Evolutionary conservation across 1,140 invertebrate species (phyloP).

Genomic region (Conus ventricosus): DNA sequence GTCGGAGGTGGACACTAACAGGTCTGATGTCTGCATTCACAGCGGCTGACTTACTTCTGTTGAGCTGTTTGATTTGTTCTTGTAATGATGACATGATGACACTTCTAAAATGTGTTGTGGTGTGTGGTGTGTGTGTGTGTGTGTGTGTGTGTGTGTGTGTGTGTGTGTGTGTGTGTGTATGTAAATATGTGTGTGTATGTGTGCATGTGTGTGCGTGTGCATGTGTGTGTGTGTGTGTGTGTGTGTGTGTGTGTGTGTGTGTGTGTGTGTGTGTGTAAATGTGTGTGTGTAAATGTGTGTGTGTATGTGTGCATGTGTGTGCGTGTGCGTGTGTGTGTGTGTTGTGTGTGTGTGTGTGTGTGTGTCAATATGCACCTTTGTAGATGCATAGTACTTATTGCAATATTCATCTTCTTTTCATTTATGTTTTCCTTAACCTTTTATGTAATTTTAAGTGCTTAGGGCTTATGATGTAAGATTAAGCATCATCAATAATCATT

Average conservation of each 20-base stretch:
- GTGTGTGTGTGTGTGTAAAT: background rate
- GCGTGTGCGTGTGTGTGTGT: background rate
- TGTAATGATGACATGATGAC: background rate
- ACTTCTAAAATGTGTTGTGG: background rate
- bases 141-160: background rate
- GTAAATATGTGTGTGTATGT: slow-evolving; percentile 40
- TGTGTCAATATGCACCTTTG: no score
- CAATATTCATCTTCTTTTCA: no score
- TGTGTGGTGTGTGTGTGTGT: no score
- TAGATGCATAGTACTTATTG: background rate
- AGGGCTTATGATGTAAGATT: no score
- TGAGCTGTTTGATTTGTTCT: no score
- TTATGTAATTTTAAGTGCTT: no score
- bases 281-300: background rate
- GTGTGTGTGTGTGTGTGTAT: slow-evolving; percentile 42
- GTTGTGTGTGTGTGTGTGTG: background rate
- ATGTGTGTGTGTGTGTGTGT: no score
- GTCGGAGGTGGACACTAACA: slow-evolving; percentile 53
- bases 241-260: background rate
- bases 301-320: slow-evolving; percentile 9
- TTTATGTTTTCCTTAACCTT: no score
- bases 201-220: no score
- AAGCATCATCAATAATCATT: no score
- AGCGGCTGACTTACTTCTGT: no score
- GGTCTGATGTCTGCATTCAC: slow-evolving; percentile 42